These are phyloP conservation scores for Phocides pigmalion DNA, from an alignment of 1,140 invertebrate species.

Conservation along the genomic window DNA sequence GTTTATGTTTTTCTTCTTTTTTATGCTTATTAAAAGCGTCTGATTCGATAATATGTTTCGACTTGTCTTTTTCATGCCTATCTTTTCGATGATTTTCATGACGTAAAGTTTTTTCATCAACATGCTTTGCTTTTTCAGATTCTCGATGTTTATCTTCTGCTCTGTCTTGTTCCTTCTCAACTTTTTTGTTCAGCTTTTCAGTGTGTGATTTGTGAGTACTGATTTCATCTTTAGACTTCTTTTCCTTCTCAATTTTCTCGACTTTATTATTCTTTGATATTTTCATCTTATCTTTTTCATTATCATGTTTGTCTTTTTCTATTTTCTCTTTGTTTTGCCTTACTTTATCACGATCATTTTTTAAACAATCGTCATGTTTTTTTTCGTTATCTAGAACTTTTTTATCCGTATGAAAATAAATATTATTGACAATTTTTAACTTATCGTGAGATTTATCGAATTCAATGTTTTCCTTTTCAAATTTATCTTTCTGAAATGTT, in stretches of 20 bases:
- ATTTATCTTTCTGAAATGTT: slow-evolving; percentile 46
- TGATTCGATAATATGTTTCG: slow-evolving; percentile 58
- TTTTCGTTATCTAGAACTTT: slow-evolving; percentile 57
- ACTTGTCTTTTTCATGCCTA: slow-evolving; percentile 65
- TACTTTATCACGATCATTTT: slow-evolving; percentile 62
- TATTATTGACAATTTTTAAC: slow-evolving; percentile 43
- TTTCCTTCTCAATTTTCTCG: slow-evolving; percentile 69
- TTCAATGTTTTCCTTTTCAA: slow-evolving; percentile 65
- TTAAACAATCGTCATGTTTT: slow-evolving; percentile 55
- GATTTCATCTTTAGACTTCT: slow-evolving; percentile 78
- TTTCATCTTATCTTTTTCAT: slow-evolving; percentile 73
- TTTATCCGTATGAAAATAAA: slow-evolving; percentile 47
- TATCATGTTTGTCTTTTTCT: slow-evolving; percentile 80
- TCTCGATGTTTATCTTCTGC: slow-evolving; percentile 73
- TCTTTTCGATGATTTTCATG: slow-evolving; percentile 72
- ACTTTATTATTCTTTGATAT: slow-evolving; percentile 52
- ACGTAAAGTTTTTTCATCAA: slow-evolving; percentile 60
- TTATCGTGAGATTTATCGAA: slow-evolving; percentile 62
- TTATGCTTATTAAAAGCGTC: slow-evolving; percentile 56
- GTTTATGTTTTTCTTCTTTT: slow-evolving; percentile 71
- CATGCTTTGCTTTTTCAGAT: slow-evolving; percentile 61
- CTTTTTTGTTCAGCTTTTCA: slow-evolving; percentile 67
- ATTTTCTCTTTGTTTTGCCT: slow-evolving; percentile 65
- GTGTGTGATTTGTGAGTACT: slow-evolving; percentile 72
- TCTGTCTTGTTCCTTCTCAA: slow-evolving; percentile 62